Base-by-base conservation (phyloP, 92 coral and sea anemone species). In the Siderastrea siderea region DNA sequence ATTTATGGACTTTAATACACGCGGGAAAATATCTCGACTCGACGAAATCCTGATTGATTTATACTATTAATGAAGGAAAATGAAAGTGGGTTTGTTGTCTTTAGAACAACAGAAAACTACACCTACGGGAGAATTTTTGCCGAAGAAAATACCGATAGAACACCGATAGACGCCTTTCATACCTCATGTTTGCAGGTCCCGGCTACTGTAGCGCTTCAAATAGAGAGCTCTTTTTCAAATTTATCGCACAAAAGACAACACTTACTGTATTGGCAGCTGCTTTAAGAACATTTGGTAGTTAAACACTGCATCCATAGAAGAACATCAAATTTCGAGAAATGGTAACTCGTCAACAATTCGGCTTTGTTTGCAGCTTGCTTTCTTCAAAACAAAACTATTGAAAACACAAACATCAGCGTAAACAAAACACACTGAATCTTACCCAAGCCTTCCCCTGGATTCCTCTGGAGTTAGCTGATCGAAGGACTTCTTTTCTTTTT, bases 401-500 rank as follows among this genome's bases (percentile, higher is more conserved):
- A 74, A 62, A 76, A 72, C 3, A 62, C 54, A 74, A 48, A 55
- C 50, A 74, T 84, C 72, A 73, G 87, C 61, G 67, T 19, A 60
- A 55, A 52, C 72, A 26, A 61, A 52, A 53, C 9, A n/a, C 14
- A 63, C 44, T 17, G 59, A 51, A 4, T 47, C 94, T 87, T 64
- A 91, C 94, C 86, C 88, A 50, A 98, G 94, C 62, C 96, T 89
- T 72, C 93, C 97, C 68, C 77, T 89, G 10, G 98, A 96, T 90
- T 98, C 99, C 71, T 94, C 96, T 1, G 98, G 94, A 9, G 98
- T 90, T 73, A 98, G 85, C 80, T 94, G 93, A 69, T 98, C 99
- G 75, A 94, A 98, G 14, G 97, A 90, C 66, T 94, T 92, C 92
- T 96, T 98, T 49, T 98, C 98, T 63, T 95, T 91, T 14, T 26